Conservation (phyloP, 2,113 vertebrate species). For the Echinops telfairi region DNA sequence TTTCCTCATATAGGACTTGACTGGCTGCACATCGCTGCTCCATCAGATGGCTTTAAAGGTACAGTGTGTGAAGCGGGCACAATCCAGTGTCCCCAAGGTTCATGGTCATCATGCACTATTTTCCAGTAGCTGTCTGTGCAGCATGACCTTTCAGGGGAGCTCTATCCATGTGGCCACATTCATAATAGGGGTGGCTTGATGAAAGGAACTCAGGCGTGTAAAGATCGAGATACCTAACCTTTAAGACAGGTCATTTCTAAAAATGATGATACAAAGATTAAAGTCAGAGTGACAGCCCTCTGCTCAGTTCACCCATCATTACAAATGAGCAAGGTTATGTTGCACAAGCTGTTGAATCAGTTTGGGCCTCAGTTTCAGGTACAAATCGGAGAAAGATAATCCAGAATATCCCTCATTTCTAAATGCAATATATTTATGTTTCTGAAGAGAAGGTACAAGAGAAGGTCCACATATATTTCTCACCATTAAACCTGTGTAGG, state of each 20-base stretch:
- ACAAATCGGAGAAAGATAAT: background rate
- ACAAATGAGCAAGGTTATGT: accelerated
- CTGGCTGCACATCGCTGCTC: too few relatives aligned
- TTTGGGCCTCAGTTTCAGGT: background rate
- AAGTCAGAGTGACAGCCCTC: background rate
- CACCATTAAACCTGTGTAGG: background rate
- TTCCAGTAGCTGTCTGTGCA: background rate
- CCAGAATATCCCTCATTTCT: too few relatives aligned
- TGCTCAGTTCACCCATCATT: too few relatives aligned
- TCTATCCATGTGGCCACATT: background rate
- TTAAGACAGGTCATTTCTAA: background rate
- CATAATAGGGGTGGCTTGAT: background rate
- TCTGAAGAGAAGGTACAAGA: background rate
- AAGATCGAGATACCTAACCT: background rate
- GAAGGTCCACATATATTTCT: background rate
- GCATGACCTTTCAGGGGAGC: background rate
- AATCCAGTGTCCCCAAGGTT: background rate
- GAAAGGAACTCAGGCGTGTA: background rate
- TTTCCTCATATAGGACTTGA: background rate
- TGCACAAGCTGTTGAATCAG: background rate
- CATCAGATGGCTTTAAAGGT: background rate
- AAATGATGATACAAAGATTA: background rate
- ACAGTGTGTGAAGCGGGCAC: background rate
- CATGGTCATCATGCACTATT: background rate
- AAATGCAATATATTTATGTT: background rate